Evolutionary conservation across 2,888 invertebrate genomes (phyloP).

Genomic region (Sepioteuthis lessoniana): DNA sequence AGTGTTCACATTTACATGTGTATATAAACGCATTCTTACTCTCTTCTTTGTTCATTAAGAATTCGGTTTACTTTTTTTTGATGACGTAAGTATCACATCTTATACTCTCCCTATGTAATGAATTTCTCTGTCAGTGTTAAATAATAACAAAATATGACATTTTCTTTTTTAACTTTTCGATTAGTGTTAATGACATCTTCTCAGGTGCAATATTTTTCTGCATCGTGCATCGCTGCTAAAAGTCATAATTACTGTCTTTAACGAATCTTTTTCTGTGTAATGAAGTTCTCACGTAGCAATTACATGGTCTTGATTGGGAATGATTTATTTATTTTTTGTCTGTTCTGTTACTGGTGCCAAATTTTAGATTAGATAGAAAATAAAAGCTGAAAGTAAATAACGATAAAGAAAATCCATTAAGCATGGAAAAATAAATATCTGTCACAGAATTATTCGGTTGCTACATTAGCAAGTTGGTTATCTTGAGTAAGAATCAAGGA

Average conservation of each 20-base stretch:
- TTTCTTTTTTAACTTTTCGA: background rate
- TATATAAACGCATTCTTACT: too few relatives aligned
- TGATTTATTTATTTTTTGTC: background rate
- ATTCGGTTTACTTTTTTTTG: background rate
- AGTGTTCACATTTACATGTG: too few relatives aligned
- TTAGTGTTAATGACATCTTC: background rate
- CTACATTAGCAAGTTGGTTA: too few relatives aligned
- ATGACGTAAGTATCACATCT: too few relatives aligned
- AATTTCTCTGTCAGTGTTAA: background rate
- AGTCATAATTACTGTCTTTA: background rate
- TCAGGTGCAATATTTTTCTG: background rate
- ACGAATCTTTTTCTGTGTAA: background rate
- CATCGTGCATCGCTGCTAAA: background rate
- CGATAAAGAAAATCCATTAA: too few relatives aligned
- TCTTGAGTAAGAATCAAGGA: too few relatives aligned
- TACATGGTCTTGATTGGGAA: background rate
- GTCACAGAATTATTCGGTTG: too few relatives aligned
- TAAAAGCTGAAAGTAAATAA: too few relatives aligned
- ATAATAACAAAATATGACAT: background rate
- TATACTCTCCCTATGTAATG: background rate
- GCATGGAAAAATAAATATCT: too few relatives aligned
- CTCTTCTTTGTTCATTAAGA: background rate
- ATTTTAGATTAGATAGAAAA: conserved; percentile 38
- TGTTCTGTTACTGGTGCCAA: conserved; percentile 36
- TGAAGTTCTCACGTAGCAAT: conserved; percentile 23